Evolutionary conservation across 2,888 invertebrate genomes (phyloP).

Genomic region (Platycnemis pennipes): DNA sequence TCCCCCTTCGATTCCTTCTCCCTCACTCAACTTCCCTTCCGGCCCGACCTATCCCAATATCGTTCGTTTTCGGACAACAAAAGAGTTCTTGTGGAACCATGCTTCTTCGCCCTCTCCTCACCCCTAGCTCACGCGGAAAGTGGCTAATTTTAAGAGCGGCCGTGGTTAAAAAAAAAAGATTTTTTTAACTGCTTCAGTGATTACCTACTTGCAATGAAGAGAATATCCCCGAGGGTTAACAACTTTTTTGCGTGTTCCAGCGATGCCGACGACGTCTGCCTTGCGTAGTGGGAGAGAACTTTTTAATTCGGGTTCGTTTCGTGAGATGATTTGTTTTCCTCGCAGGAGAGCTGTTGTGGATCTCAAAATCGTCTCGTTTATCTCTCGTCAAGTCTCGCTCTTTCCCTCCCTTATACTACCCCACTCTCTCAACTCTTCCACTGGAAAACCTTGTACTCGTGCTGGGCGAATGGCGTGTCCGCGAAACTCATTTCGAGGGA

Average conservation of each 20-base stretch:
- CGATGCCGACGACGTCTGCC: not conserved
- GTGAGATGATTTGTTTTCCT: not conserved
- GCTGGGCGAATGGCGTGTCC: not conserved
- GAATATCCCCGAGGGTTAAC: not conserved
- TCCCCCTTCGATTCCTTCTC: not conserved
- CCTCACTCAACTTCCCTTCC: not conserved
- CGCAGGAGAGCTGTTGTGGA: not conserved
- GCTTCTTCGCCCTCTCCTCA: not conserved
- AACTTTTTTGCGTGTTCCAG: conserved; percentile 33
- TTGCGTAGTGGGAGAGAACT: not conserved
- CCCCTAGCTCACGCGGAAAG: not conserved
- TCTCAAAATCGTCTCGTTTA: conserved; percentile 12
- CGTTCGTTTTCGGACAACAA: not conserved
- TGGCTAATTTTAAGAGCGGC: not conserved
- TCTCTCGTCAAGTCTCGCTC: not conserved
- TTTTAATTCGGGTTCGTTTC: not conserved
- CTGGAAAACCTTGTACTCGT: not conserved
- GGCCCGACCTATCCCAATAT: not conserved
- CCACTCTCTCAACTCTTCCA: not conserved
- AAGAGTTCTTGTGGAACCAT: not conserved
- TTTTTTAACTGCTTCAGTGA: not conserved
- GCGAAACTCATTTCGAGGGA: conserved; percentile 9
- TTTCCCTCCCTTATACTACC: not conserved
- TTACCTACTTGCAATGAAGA: not conserved
- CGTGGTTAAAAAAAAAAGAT: not conserved